Conservation (phyloP, 2,797 vertebrate species). For the Sebastes elongatus region DNA sequence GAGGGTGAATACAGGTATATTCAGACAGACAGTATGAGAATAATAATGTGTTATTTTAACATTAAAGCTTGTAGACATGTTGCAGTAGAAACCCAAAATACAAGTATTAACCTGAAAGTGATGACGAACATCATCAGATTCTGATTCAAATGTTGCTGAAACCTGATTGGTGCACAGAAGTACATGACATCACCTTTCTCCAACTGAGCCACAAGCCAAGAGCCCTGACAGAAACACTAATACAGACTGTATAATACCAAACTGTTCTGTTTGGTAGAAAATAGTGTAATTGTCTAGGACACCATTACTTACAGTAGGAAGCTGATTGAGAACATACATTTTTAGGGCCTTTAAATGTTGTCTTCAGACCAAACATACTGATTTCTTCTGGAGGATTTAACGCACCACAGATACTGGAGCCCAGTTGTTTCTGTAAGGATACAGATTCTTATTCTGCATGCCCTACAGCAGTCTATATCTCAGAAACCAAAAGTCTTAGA, state of each 20-base stretch:
- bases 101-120: too few relatives aligned
- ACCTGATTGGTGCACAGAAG: background rate
- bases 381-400: background rate
- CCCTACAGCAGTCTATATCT: too few relatives aligned
- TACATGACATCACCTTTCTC: too few relatives aligned
- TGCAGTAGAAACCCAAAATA: too few relatives aligned
- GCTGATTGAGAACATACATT: too few relatives aligned
- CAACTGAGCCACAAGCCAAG: background rate
- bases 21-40: too few relatives aligned
- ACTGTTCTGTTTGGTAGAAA: background rate
- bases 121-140: background rate
- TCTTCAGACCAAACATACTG: background rate
- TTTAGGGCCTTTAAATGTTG: background rate
- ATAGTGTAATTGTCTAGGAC: background rate
- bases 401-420: background rate
- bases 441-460: background rate
- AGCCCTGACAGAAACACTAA: background rate
- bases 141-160: background rate
- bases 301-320: background rate
- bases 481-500: too few relatives aligned
- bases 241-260: background rate
- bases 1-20: too few relatives aligned
- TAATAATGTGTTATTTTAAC: too few relatives aligned
- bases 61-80: too few relatives aligned
- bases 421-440: background rate